Conservation (phyloP, 1,140 invertebrate species). For the Lamellibrachia luymesi region DNA sequence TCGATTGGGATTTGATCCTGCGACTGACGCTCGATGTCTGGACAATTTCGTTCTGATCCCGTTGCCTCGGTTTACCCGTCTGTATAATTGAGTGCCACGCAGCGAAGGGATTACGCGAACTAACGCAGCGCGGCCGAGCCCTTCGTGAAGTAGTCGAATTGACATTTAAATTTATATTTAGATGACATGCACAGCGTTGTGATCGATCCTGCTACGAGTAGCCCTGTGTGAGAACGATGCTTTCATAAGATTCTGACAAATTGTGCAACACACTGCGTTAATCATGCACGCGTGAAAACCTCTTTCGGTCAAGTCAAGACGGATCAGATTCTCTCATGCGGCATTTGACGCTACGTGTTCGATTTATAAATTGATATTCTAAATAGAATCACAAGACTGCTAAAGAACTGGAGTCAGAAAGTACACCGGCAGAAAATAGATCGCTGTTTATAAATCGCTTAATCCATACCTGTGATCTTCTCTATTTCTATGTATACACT, state of each 20-base stretch:
- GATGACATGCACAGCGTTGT: not conserved
- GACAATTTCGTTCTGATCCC: not conserved
- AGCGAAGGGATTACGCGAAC: not conserved
- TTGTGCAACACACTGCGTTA: not conserved
- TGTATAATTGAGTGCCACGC: not conserved
- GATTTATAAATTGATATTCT: not conserved
- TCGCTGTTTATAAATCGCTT: not conserved
- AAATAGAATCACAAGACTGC: not conserved
- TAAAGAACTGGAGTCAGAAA: not conserved
- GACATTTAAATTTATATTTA: not conserved
- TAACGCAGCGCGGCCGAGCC: not conserved
- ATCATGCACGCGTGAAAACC: not conserved
- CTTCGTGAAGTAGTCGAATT: not conserved
- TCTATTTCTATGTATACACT: not conserved
- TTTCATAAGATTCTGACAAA: not conserved
- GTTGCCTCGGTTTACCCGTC: not conserved
- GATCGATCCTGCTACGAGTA: not conserved
- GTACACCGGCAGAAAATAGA: not conserved
- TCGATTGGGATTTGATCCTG: not conserved
- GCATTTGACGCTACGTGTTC: not conserved
- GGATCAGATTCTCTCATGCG: not conserved
- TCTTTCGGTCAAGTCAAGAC: not conserved
- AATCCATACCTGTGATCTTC: not conserved
- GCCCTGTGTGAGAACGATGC: too few species aligned
- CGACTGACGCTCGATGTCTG: not conserved